Percentiles rank a stretch among this genome's conserved stretches.
Conservation (phyloP, 1,140 invertebrate genomes). For the Hetaerina americana region DNA sequence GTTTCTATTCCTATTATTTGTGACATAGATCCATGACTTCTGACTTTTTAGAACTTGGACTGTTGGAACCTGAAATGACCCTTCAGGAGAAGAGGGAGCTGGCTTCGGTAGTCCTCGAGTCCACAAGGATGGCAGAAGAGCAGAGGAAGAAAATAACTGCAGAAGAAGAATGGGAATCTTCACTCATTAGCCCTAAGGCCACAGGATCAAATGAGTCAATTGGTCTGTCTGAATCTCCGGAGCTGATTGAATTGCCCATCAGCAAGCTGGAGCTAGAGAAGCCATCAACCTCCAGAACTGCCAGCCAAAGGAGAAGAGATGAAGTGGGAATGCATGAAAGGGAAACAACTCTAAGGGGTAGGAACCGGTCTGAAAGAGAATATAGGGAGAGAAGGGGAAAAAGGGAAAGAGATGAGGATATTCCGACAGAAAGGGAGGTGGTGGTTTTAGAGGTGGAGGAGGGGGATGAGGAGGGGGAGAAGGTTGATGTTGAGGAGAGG, state of each 20-base stretch:
- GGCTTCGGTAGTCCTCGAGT: not conserved
- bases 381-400: not conserved
- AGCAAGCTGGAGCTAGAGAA: too few relatives aligned
- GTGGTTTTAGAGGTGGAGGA: not conserved
- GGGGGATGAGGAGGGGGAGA: not conserved
- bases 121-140: not conserved
- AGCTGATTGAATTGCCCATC: too few relatives aligned
- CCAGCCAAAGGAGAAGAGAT: too few relatives aligned
- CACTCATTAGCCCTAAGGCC: too few relatives aligned
- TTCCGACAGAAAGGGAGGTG: not conserved
- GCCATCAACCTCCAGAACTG: too few relatives aligned
- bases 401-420: not conserved
- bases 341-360: not conserved
- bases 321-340: not conserved
- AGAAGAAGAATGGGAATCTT: not conserved
- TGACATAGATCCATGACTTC: too few relatives aligned
- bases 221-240: not conserved
- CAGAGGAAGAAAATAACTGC: not conserved
- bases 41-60: not conserved
- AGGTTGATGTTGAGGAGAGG: not conserved
- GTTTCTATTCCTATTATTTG: too few relatives aligned
- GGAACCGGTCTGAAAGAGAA: not conserved
- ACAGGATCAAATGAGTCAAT: too few relatives aligned
- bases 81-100: not conserved
- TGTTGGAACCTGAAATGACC: not conserved